Base-by-base conservation (phyloP, 64 coral and sea anemone species). In the Porites lutea region DNA sequence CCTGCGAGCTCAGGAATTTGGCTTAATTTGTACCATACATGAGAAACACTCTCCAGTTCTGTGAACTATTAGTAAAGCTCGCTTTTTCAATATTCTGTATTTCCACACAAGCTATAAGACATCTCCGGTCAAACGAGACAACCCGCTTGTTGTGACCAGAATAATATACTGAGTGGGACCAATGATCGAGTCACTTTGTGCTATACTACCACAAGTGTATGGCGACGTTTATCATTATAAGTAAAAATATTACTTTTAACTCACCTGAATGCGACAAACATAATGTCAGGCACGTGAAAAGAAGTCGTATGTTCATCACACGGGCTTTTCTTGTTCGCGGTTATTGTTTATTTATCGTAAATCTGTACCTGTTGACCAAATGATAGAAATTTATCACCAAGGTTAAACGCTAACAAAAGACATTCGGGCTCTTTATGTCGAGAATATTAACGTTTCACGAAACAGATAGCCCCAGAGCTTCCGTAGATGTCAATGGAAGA, bases 321-420 rank as follows among this genome's bases (percentile, higher is more conserved):
- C 81, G 47, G 60, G 55, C 59, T 47, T 83, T 67, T 11, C 45
- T 65, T 84, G 15, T 69, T 84, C 63, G 63, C 15, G 27, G 27
- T 37, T 84, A 68, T 84, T 84, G 81, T 64, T 84, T 84, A 84
- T 84, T 84, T 84, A 84, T 84, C 62, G 62, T 63, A 84, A 84
- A 68, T 48, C 68, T 68, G 61, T 68, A 84, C 81, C 81, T 84
- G 81, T 65, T 51, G 69, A 49, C 60, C 50, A 68, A 84, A 69
- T n/a, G 81, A 52, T 51, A 48, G 37, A 52, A 50, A 20, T 51
- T 68, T 68, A 22, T 67, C 16, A 84, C 63, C 61, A 84, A 67
- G 69, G 13, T n/a, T 67, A 52, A 84, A 52, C 18, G n/a, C 14
- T 69, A 3, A 48, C 4, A 8, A 6, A 11, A 3, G 5, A 52